Evolutionary conservation across 2,113 vertebrate species (phyloP).

Genomic region (Eonycteris spelaea): DNA sequence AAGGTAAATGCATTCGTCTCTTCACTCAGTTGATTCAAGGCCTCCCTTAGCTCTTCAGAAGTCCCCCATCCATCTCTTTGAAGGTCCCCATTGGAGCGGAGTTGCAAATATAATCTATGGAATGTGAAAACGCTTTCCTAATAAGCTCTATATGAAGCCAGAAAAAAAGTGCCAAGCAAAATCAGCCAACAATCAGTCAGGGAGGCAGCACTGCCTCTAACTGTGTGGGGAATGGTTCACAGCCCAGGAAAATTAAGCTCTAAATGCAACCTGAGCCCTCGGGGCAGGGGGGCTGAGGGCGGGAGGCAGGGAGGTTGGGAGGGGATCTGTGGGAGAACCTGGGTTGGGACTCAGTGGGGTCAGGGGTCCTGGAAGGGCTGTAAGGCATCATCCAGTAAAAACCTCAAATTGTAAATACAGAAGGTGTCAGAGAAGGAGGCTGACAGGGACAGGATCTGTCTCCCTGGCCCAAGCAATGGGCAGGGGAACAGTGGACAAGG

Average conservation of each 20-base stretch:
- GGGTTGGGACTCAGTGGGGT: neutral
- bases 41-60: neutral
- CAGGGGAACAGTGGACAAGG: neutral
- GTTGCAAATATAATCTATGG: conserved; percentile 57
- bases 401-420: neutral
- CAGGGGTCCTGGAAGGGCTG: neutral
- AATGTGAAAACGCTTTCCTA: conserved; percentile 72
- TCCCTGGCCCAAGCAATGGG: fast-evolving
- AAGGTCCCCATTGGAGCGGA: neutral
- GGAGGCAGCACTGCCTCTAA: neutral
- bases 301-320: fast-evolving
- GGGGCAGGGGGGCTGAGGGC: neutral
- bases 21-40: neutral
- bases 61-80: neutral
- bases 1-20: neutral
- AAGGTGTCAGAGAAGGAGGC: neutral
- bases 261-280: conserved; percentile 34
- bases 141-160: conserved; percentile 72
- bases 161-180: conserved; percentile 75
- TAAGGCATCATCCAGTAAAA: neutral
- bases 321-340: fast-evolving
- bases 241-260: conserved; percentile 66
- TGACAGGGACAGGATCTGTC: neutral
- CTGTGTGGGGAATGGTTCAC: conserved; percentile 34
- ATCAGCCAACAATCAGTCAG: conserved; percentile 78